Conservation (phyloP, 2,797 vertebrate genomes). For the Carcharodon carcharias region DNA sequence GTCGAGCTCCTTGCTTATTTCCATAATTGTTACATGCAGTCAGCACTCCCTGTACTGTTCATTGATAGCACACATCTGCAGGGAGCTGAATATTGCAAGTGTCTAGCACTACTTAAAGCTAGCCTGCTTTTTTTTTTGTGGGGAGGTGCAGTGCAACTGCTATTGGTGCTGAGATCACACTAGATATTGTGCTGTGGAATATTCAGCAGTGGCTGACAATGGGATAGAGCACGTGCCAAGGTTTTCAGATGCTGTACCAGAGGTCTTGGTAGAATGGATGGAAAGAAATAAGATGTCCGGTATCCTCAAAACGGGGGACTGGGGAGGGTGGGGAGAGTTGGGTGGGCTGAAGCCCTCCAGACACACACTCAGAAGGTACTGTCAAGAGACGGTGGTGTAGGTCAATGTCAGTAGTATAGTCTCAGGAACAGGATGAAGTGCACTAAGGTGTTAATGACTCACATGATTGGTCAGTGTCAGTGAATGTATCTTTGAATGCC, state of each 20-base stretch:
- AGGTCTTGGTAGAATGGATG: background rate
- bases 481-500: background rate
- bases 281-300: background rate
- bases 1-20: background rate
- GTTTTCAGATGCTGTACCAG: background rate
- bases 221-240: background rate
- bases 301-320: no score
- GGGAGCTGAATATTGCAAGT: background rate
- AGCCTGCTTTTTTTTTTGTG: background rate
- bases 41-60: background rate
- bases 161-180: background rate
- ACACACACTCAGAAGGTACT: background rate
- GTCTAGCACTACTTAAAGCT: background rate
- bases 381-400: background rate
- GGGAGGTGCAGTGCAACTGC: background rate
- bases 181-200: background rate
- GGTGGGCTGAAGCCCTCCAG: background rate
- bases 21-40: background rate
- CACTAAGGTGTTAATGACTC: background rate
- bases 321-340: background rate
- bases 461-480: background rate
- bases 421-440: background rate
- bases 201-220: background rate
- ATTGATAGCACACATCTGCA: background rate
- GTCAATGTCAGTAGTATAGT: background rate